These are phyloP conservation scores for Alviniconcha strummeri DNA, from an alignment of 2,888 invertebrate genomes.

Conservation along the genomic window DNA sequence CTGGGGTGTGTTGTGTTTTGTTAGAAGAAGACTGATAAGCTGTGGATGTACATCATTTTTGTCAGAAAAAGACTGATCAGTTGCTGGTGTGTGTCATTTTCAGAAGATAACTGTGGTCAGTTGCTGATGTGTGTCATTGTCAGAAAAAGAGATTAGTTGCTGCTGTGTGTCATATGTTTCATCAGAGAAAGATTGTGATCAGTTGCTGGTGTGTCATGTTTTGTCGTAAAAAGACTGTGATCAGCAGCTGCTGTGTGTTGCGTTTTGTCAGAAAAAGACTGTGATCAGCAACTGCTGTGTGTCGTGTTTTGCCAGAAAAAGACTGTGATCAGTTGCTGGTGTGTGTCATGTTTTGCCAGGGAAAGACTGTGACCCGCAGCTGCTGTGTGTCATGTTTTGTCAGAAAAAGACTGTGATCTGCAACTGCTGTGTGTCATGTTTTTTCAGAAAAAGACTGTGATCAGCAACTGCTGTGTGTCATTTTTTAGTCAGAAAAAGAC, in stretches of 20 bases:
- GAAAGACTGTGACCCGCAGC: neutral
- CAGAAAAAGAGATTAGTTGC: too few species aligned
- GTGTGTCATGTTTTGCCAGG: neutral
- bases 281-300: neutral
- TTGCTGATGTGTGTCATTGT: too few species aligned
- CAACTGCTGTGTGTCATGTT: constrained; percentile 42
- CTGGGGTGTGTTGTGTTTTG: constrained; percentile 36
- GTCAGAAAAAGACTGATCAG: too few species aligned
- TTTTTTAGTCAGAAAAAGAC: neutral
- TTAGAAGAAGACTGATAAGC: neutral
- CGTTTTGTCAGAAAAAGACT: neutral
- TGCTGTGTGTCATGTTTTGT: neutral
- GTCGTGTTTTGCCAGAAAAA: neutral
- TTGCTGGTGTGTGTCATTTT: too few species aligned
- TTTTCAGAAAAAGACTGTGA: neutral
- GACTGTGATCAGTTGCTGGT: neutral
- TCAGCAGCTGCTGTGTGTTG: neutral
- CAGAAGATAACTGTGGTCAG: too few species aligned
- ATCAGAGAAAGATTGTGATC: too few species aligned
- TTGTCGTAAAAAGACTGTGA: too few species aligned
- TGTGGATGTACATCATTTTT: neutral
- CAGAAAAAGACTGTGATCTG: constrained; percentile 64
- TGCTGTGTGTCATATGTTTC: too few species aligned
- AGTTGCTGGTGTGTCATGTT: too few species aligned
- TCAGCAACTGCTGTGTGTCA: neutral